These are phyloP conservation scores for Pachypsylla venusta DNA, from an alignment of 1,140 invertebrate species.

Conservation along the genomic window DNA sequence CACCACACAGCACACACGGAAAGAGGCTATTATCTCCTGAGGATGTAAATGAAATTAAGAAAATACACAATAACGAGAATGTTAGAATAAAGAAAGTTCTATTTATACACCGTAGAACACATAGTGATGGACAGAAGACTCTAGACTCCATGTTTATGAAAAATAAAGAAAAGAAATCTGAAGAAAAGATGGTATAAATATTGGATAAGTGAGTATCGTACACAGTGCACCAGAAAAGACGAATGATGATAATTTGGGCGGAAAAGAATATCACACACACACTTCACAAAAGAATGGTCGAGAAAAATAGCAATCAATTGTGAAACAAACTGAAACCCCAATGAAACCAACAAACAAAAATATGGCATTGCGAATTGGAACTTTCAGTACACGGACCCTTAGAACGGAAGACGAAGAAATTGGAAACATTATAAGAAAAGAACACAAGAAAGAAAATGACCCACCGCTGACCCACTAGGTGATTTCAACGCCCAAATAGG, in stretches of 20 bases:
- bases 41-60: background rate
- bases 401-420: background rate
- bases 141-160: background rate
- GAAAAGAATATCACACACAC: background rate
- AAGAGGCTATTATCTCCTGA: background rate
- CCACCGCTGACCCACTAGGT: background rate
- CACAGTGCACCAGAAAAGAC: background rate
- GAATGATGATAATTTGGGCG: background rate
- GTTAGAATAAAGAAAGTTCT: background rate
- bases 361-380: background rate
- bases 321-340: background rate
- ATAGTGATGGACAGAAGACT: background rate
- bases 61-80: background rate
- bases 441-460: background rate
- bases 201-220: background rate
- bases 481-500: constrained; percentile 11
- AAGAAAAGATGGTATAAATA: background rate
- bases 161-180: background rate
- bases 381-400: too few relatives aligned
- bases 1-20: background rate
- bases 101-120: background rate
- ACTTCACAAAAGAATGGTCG: background rate
- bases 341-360: background rate
- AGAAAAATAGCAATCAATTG: background rate
- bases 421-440: background rate